phyloP scores from a whole-genome alignment of 2,797 vertebrate species.

The Pseudochromis fuscus region DNA sequence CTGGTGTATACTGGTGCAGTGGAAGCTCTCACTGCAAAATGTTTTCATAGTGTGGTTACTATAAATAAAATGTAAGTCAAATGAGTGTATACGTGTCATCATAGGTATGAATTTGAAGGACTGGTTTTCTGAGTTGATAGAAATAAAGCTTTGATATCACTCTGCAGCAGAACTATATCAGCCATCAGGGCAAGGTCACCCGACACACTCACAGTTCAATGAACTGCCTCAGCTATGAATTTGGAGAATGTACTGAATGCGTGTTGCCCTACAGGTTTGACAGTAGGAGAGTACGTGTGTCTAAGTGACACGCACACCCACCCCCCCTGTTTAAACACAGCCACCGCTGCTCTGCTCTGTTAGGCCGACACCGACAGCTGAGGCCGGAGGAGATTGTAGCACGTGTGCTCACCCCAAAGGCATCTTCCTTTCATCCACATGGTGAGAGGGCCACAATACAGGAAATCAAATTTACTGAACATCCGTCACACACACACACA shows the following conservation, averaged over 20 bases:
- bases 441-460: slow-evolving; percentile 39
- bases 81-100: too few species aligned
- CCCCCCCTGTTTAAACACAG: slow-evolving; percentile 42
- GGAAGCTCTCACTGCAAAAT: too few species aligned
- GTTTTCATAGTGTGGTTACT: too few species aligned
- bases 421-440: slow-evolving; percentile 73
- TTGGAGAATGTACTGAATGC: slow-evolving; percentile 69
- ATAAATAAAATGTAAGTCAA: too few species aligned
- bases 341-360: slow-evolving; percentile 41
- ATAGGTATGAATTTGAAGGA: too few species aligned
- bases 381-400: slow-evolving; percentile 64
- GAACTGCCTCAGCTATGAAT: slow-evolving; percentile 37
- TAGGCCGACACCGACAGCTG: slow-evolving; percentile 78
- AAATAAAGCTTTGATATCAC: slow-evolving; percentile 6
- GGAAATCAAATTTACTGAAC: slow-evolving; percentile 59
- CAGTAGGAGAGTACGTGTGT: slow-evolving; percentile 38
- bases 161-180: background rate
- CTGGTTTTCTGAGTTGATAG: background rate
- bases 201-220: slow-evolving; percentile 18
- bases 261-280: slow-evolving; percentile 57
- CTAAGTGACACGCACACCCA: slow-evolving; percentile 51
- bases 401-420: slow-evolving; percentile 79
- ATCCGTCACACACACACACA: slow-evolving; percentile 12
- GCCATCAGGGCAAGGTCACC: slow-evolving; percentile 30
- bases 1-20: too few species aligned